Evolutionary conservation across 2,113 vertebrate species (phyloP).

Genomic region (Tetrao urogallus): DNA sequence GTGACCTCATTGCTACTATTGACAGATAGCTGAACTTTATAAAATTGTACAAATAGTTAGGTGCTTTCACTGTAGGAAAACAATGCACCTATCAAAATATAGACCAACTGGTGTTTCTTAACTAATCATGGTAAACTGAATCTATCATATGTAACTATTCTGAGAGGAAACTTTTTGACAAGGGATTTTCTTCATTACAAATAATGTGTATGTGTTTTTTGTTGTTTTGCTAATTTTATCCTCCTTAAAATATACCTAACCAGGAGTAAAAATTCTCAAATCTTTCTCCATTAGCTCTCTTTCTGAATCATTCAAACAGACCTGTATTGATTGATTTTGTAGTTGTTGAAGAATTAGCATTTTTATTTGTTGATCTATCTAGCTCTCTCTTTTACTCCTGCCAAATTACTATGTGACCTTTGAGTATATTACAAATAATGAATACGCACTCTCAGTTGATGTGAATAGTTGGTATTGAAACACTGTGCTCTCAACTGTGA

Average conservation of each 20-base stretch:
- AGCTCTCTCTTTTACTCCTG: neutral
- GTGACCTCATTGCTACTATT: neutral
- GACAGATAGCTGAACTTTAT: neutral
- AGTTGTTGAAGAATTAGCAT: neutral
- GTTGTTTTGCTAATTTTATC: neutral
- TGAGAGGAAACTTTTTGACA: neutral
- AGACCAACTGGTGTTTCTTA: neutral
- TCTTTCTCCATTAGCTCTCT: neutral
- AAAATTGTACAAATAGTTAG: neutral
- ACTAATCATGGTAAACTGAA: neutral
- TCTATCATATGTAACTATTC: neutral
- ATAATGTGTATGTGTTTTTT: neutral
- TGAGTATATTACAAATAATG: conserved; percentile 9
- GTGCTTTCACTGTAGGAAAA: neutral
- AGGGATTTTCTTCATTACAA: neutral
- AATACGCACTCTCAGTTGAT: neutral
- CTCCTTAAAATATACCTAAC: neutral
- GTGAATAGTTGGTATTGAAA: neutral
- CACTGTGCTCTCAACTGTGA: neutral
- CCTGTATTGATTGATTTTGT: neutral
- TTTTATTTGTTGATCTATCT: conserved; percentile 2
- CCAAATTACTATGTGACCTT: neutral
- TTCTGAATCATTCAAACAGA: neutral
- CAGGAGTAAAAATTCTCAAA: neutral
- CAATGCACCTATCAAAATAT: neutral